These are phyloP conservation scores for Dasyornis broadbenti DNA, from an alignment of 2,113 vertebrate species.

Conservation along the genomic window DNA sequence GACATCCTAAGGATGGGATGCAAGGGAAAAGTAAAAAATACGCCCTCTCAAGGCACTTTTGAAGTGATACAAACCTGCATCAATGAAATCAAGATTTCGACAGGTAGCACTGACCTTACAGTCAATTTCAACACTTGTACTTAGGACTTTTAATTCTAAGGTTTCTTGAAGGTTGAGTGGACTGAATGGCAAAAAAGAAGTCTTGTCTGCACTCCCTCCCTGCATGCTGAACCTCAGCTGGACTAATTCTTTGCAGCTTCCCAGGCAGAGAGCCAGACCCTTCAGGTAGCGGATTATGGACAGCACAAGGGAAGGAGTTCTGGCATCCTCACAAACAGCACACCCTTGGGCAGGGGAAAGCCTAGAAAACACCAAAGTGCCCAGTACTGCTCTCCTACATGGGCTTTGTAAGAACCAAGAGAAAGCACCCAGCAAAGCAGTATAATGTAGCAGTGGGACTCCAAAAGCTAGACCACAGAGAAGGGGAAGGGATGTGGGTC, in stretches of 20 bases:
- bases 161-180: background rate
- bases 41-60: background rate
- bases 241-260: constrained; percentile 34
- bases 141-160: background rate
- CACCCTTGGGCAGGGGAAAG: constrained; percentile 8
- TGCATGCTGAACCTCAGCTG: background rate
- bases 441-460: background rate
- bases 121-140: background rate
- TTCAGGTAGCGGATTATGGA: background rate
- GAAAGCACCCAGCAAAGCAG: background rate
- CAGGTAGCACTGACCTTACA: background rate
- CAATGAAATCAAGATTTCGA: background rate
- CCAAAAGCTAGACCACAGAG: background rate
- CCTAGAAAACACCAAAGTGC: background rate
- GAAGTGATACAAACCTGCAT: background rate
- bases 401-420: background rate
- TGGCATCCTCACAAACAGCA: background rate
- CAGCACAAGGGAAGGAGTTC: background rate
- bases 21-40: background rate
- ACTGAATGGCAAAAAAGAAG: background rate
- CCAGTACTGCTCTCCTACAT: background rate
- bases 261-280: constrained; percentile 21
- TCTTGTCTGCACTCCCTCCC: background rate
- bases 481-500: background rate
- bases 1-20: background rate